A percentile compares a stretch with the other conserved stretches of the same genome.
phyloP scores from a whole-genome alignment of 1,140 invertebrate species.

The Oncopodura yosiiana region DNA sequence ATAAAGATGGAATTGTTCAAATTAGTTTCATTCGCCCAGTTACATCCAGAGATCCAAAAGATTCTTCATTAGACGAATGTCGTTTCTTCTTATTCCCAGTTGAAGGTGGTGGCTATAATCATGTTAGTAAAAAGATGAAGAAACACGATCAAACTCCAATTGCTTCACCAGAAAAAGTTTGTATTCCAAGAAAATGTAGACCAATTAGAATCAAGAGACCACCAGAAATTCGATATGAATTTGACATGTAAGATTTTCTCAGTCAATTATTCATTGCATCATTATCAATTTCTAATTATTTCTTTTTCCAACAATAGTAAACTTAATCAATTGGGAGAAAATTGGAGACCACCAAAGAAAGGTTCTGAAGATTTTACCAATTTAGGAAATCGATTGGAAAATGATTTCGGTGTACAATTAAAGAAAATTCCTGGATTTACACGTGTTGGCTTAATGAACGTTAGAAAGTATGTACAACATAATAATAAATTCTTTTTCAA shows the following conservation, averaged over 20 bases:
- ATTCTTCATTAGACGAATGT: constrained; percentile 50
- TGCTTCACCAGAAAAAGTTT: constrained; percentile 68
- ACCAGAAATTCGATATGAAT: constrained; percentile 37
- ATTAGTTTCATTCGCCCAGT: constrained; percentile 70
- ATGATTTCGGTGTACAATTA: constrained; percentile 54
- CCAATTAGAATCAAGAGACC: constrained; percentile 14
- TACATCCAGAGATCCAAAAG: constrained; percentile 61
- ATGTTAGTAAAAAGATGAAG: constrained; percentile 71
- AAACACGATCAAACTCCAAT: constrained; percentile 68
- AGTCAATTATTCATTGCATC: not conserved
- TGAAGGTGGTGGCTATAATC: constrained; percentile 69
- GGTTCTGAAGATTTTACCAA: constrained; percentile 61
- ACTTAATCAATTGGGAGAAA: constrained; percentile 54
- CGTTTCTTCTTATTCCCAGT: constrained; percentile 80
- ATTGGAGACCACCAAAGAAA: constrained; percentile 56
- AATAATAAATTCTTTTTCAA: constrained; percentile 9
- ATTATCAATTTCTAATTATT: not conserved
- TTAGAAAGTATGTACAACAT: constrained; percentile 57
- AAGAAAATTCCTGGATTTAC: constrained; percentile 60
- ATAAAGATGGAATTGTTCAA: constrained; percentile 65
- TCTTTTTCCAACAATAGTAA: too few species aligned
- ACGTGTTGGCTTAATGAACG: constrained; percentile 54
- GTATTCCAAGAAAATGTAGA: constrained; percentile 48
- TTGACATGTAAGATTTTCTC: too few species aligned
- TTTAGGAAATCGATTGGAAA: constrained; percentile 56